Base-by-base conservation (phyloP, 1,140 invertebrate species). In the Eumeta japonica region DNA sequence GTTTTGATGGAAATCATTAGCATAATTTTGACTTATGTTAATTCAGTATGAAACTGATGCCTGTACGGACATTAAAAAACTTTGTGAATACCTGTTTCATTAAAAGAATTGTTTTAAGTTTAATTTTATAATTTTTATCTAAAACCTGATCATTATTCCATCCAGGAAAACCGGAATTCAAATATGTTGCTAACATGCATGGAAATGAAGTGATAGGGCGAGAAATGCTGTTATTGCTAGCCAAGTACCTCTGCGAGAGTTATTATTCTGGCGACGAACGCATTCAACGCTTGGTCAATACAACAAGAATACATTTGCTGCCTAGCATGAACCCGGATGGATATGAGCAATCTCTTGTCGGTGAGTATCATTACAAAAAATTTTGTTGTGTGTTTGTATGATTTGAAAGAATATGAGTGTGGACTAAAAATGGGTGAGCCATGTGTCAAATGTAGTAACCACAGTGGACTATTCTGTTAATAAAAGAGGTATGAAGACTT, bases 311-410 rank as follows among this genome's bases (percentile, higher is more conserved):
- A 16, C 95, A 98, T 68, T 77, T 99, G 2, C 77, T 99, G 80
- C 94, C 94, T 3, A 89, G 89, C 38, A 94, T 98, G 91, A 99
- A 99, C 77, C 97, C 97, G 0, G 97, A 99, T 76, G 96, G 96
- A 5, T 98, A 95, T 71, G 93, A 95, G 68, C 75, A 75, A 16
- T 79, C 90, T 0, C 66, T 43, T 11, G 80, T 84, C 62, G 83
- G 86, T 81, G 35, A 63, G 56, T 31, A 24, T 5, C n/a, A 7
- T 24, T 24, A 7, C 5, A n/a, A 7, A 24, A 16, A 28, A 20
- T 7, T 11, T 27, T 24, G 18, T 24, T 24, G 10, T 33, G 15
- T 3, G 27, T 20, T 44, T 1, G 9, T 28, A 17, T 16, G 2
- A 17, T 32, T 31, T 41, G 28, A n/a, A n/a, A n/a, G n/a, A n/a